These are phyloP conservation scores for Oreochromis mossambicus DNA, from an alignment of 2,797 vertebrate species.

Conservation along the genomic window DNA sequence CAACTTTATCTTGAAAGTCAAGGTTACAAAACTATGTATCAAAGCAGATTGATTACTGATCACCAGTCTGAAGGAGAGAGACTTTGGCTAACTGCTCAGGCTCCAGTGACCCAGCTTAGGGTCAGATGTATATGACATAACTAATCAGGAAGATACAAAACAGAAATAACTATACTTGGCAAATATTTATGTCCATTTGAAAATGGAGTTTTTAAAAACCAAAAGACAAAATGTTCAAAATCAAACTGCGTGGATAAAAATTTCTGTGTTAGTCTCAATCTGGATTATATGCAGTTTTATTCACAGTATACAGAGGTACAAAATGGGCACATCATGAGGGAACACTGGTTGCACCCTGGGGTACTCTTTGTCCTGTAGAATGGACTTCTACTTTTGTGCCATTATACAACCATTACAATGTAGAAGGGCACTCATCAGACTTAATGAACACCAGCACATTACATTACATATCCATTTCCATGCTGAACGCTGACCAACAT, in stretches of 20 bases:
- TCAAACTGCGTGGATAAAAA: background rate
- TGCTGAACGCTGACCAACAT: background rate
- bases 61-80: conserved; percentile 48
- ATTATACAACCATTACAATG: conserved; percentile 33
- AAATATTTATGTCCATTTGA: background rate
- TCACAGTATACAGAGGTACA: background rate
- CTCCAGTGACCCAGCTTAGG: conserved; percentile 8
- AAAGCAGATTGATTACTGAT: conserved; percentile 80
- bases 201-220: background rate
- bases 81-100: conserved; percentile 27
- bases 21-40: conserved; percentile 81
- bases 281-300: background rate
- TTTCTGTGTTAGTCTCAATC: background rate
- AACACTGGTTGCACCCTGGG: conserved; percentile 18
- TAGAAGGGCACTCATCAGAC: conserved; percentile 19
- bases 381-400: conserved; percentile 34
- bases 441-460: conserved; percentile 44
- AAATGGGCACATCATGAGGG: conserved; percentile 2
- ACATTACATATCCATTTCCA: conserved; percentile 26
- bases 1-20: conserved; percentile 84
- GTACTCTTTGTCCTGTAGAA: conserved; percentile 23
- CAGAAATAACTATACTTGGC: background rate
- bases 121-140: background rate
- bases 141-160: background rate
- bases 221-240: background rate